Evolutionary conservation across 2,113 vertebrate genomes (phyloP).

Genomic region (Chlorodrepanis virens): DNA sequence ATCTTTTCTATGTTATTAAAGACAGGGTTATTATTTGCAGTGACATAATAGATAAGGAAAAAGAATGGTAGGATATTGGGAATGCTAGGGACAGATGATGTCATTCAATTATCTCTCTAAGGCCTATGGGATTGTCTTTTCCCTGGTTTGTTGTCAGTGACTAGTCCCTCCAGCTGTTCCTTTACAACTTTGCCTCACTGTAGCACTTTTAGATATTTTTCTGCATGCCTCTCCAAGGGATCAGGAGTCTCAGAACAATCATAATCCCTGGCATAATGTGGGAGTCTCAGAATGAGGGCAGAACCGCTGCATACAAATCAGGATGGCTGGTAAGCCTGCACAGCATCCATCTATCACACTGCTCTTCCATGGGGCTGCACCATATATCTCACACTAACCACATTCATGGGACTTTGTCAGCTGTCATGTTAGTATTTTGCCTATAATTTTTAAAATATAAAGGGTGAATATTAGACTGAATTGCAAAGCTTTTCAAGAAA

Average conservation of each 20-base stretch:
- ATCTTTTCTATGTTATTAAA: background rate
- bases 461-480: background rate
- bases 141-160: slow-evolving; percentile 4
- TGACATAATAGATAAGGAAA: background rate
- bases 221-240: slow-evolving; percentile 22
- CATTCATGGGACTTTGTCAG: background rate
- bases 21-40: background rate
- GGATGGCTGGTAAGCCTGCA: background rate
- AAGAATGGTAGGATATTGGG: background rate
- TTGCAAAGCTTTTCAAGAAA: background rate
- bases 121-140: background rate
- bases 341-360: background rate
- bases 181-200: slow-evolving; percentile 26
- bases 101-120: slow-evolving; percentile 18
- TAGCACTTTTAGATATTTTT: slow-evolving; percentile 44
- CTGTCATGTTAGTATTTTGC: background rate
- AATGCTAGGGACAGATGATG: background rate
- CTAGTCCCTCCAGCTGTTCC: slow-evolving; percentile 30
- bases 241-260: slow-evolving; percentile 54
- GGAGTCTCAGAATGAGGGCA: slow-evolving; percentile 21
- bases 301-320: slow-evolving; percentile 38
- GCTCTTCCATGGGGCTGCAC: background rate
- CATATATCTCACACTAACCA: background rate
- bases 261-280: slow-evolving; percentile 48
- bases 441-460: background rate